A percentile compares a stretch with the other conserved stretches of the same genome.
These are phyloP conservation scores for Tonatia bakeri DNA, from an alignment of 2,113 vertebrate genomes.

Conservation along the genomic window DNA sequence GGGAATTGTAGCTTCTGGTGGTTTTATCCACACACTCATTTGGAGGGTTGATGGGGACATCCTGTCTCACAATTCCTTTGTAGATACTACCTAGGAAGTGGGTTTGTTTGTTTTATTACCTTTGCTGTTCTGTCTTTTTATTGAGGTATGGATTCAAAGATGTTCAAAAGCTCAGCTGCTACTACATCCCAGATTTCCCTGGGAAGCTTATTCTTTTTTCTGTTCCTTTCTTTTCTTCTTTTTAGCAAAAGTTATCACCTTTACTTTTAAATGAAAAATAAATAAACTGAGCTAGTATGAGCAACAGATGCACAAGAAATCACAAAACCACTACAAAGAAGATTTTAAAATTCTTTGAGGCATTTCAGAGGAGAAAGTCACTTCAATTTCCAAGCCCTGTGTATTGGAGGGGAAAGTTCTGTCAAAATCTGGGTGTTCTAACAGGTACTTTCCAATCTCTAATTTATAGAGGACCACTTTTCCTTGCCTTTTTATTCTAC, in stretches of 20 bases:
- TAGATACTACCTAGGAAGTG: neutral
- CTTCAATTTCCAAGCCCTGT: neutral
- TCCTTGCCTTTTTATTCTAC: constrained; percentile 42
- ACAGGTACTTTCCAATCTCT: constrained; percentile 38
- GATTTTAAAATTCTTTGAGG: neutral
- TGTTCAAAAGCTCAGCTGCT: neutral
- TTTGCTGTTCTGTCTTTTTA: neutral
- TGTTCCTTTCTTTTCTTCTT: no score
- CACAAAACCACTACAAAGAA: neutral
- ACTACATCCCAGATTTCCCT: neutral
- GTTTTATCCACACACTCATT: neutral
- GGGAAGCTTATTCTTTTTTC: neutral
- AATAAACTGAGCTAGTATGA: neutral
- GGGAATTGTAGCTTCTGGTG: neutral
- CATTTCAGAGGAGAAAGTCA: neutral
- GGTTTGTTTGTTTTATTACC: neutral
- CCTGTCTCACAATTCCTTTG: neutral
- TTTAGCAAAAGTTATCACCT: neutral
- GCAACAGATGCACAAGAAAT: neutral
- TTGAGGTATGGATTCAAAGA: neutral
- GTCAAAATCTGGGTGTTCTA: neutral
- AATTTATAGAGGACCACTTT: constrained; percentile 39
- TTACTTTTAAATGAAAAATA: neutral
- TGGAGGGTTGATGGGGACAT: neutral
- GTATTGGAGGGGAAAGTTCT: neutral